Conservation (phyloP, 2,888 invertebrate genomes). For the Trichacis sp. region DNA sequence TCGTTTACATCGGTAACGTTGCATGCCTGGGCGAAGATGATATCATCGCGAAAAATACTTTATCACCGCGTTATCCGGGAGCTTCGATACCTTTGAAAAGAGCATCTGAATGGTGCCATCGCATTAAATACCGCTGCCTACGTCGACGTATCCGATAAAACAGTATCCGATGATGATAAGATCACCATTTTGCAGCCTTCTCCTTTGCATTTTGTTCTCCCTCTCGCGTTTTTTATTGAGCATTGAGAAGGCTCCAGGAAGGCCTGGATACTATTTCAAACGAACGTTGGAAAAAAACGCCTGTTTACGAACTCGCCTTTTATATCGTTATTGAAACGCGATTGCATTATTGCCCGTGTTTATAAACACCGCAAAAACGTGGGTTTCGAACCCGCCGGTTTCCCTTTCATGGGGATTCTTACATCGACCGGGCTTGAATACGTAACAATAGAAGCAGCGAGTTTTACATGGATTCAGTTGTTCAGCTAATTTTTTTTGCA, state of each 20-base stretch:
- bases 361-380: background rate
- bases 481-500: too few species aligned
- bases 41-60: conserved; percentile 38
- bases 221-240: conserved; percentile 20
- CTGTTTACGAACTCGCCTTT: background rate
- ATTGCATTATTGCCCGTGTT: background rate
- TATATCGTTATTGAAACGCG: background rate
- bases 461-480: too few species aligned
- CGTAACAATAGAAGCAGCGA: too few species aligned
- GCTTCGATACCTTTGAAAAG: conserved; percentile 40
- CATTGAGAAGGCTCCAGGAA: conserved; percentile 6
- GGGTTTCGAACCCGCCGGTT: background rate
- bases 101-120: conserved; percentile 42
- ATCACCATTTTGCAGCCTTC: conserved; percentile 11
- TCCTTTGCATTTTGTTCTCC: conserved; percentile 29
- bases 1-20: conserved; percentile 32
- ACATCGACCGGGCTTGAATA: too few species aligned
- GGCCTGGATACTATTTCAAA: background rate
- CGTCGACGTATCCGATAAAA: conserved; percentile 34
- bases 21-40: conserved; percentile 37
- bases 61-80: conserved; percentile 44
- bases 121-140: conserved; percentile 42
- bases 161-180: conserved; percentile 35
- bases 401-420: background rate
- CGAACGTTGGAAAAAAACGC: background rate